A percentile compares a stretch with the other conserved stretches of the same genome.
Conservation (phyloP, 2,797 vertebrate genomes). For the Poecilia velifera region DNA sequence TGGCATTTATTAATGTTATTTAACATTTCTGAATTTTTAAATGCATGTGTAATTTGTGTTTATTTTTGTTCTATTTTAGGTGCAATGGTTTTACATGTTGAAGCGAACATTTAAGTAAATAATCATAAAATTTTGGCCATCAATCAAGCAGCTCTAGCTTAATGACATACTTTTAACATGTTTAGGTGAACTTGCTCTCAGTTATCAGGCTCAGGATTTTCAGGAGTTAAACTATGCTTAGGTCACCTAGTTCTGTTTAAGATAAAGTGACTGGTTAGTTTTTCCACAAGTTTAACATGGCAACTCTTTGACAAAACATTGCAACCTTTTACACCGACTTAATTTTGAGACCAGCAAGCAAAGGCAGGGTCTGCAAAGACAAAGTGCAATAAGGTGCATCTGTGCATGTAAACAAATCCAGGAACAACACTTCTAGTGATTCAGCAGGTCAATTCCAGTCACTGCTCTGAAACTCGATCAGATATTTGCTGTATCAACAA, state of each 20-base stretch:
- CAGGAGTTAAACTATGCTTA: not conserved
- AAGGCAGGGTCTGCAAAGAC: not conserved
- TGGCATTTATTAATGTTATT: too few relatives aligned
- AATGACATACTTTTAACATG: too few relatives aligned
- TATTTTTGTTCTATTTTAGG: too few relatives aligned
- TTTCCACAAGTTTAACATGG: not conserved
- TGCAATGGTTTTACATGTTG: too few relatives aligned
- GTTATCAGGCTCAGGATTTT: not conserved
- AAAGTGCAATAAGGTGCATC: not conserved
- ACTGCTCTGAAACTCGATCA: slow-evolving; percentile 21
- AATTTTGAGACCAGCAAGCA: not conserved
- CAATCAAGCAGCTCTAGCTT: too few relatives aligned
- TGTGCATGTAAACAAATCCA: not conserved
- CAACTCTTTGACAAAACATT: not conserved
- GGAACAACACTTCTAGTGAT: not conserved
- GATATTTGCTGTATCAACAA: slow-evolving; percentile 28
- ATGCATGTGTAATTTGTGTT: too few relatives aligned
- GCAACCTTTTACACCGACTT: not conserved
- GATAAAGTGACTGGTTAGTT: too few relatives aligned
- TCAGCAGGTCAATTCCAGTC: not conserved
- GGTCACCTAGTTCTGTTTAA: not conserved
- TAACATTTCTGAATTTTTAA: too few relatives aligned
- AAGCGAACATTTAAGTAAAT: too few relatives aligned
- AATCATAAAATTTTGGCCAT: too few relatives aligned
- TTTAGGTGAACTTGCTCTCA: not conserved